Base-by-base conservation (phyloP, 1,140 invertebrate genomes). In the Globodera rostochiensis region DNA sequence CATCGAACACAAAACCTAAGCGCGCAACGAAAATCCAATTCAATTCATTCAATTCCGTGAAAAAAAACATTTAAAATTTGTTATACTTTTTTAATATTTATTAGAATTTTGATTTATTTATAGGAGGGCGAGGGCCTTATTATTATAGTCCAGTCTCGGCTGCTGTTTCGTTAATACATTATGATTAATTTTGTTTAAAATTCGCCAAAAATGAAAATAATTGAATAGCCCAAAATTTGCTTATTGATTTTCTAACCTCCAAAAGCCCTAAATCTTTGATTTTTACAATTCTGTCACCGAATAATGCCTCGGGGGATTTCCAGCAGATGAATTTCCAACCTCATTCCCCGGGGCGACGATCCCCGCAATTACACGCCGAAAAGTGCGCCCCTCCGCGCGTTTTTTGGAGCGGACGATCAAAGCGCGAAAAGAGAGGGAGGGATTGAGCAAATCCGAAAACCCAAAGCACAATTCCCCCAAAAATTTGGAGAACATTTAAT, bases 381-480 rank as follows among this genome's bases (percentile, higher is more conserved):
- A 64, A 64, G 57, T 64, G 15, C 57, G 57, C 57, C 57, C 19
- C 57, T 15, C 57, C 57, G 57, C 57, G 57, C 36, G 36, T 36
- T 36, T 64, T 64, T 64, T 64, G 5, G 11, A 15, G 53, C 53
- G 11, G 11, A 15, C 57, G 57, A 15, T 64, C 57, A 64, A 64
- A 64, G 57, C 57, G 13, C 57, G 19, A 64, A 64, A 64, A 60
- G 50, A 53, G 50, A 53, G 50, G 19, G 19, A 64, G 57, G 19
- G 57, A 64, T 64, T 64, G 57, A 64, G 57, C 57, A 64, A 64
- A 64, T 64, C 57, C 57, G 57, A 64, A 64, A 64, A 64, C 19
- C 57, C 57, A 19, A 64, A 64, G 57, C 57, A 13, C 9, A 50
- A 50, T 8, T 50, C 11, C 50, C 7, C 50, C 7, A 53, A 53